Evolutionary conservation across 2,797 vertebrate species (phyloP).

Genomic region (Myotis pilosus): DNA sequence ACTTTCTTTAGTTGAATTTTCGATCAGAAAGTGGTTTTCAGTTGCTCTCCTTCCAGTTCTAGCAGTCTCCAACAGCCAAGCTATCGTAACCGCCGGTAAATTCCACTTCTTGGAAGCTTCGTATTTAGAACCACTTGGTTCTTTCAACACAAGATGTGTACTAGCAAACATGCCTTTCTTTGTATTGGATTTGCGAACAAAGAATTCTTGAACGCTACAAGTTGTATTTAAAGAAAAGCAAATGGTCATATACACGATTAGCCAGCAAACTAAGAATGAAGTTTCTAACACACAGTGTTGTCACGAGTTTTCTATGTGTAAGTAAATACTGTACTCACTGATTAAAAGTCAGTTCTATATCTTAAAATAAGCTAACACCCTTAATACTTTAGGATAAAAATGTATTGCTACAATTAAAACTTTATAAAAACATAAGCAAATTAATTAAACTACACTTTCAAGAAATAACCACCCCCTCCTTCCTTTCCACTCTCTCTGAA

Average conservation of each 20-base stretch:
- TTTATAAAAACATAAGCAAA: background rate
- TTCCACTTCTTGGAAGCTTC: slow-evolving; percentile 96
- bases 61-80: slow-evolving; percentile 94
- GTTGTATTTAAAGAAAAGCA: slow-evolving; percentile 52
- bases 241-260: slow-evolving; percentile 29
- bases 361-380: background rate
- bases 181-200: slow-evolving; percentile 92
- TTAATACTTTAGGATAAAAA: slow-evolving; percentile 37
- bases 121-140: slow-evolving; percentile 94
- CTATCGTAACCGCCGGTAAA: slow-evolving; percentile 91
- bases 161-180: slow-evolving; percentile 96
- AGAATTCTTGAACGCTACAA: slow-evolving; percentile 96
- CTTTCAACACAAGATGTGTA: slow-evolving; percentile 93
- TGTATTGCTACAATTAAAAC: background rate
- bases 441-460: slow-evolving; percentile 40
- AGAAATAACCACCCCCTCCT: background rate
- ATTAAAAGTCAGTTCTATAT: background rate
- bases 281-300: background rate
- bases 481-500: no score
- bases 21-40: slow-evolving; percentile 90
- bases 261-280: background rate
- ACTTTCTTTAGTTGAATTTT: slow-evolving; percentile 88
- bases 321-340: background rate
- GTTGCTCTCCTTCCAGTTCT: slow-evolving; percentile 87
- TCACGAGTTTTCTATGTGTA: background rate